phyloP scores from a whole-genome alignment of 2,888 invertebrate species.

The Synanthedon formicaeformis region DNA sequence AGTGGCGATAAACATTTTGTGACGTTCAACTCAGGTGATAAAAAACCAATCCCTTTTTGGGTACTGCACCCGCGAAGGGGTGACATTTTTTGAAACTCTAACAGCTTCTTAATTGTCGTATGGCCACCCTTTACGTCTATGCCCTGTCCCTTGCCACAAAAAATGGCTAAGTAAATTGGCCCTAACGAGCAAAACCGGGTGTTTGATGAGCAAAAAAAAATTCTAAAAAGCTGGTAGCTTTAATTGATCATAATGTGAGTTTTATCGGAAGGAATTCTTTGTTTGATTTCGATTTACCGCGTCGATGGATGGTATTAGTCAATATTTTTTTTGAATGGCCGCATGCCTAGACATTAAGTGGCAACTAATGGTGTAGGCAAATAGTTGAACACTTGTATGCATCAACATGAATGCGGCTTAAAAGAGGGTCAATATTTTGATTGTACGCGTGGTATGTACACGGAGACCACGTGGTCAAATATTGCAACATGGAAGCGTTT shows the following conservation, averaged over 20 bases:
- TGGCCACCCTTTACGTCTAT: conserved; percentile 55
- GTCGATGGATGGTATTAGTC: conserved; percentile 31
- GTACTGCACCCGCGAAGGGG: conserved; percentile 46
- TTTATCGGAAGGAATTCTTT: conserved; percentile 46
- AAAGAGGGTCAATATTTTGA: conserved; percentile 68
- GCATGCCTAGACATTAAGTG: conserved; percentile 46
- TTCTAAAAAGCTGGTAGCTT: conserved; percentile 29
- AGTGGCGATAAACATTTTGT: conserved; percentile 69
- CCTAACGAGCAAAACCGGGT: conserved; percentile 26
- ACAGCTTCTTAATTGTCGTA: conserved; percentile 60
- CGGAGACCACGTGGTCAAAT: conserved; percentile 63
- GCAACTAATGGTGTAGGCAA: conserved; percentile 57
- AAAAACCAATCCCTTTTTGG: conserved; percentile 55
- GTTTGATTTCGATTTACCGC: conserved; percentile 26
- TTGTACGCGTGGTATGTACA: conserved; percentile 52
- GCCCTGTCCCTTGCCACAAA: conserved; percentile 44
- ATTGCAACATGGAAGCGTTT: conserved; percentile 53
- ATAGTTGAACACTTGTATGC: conserved; percentile 51
- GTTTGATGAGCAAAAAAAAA: conserved; percentile 28
- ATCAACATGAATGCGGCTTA: conserved; percentile 45
- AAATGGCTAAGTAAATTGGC: conserved; percentile 56
- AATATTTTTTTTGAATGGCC: conserved; percentile 45
- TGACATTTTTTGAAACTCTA: conserved; percentile 62
- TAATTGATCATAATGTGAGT: conserved; percentile 42
- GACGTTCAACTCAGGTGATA: conserved; percentile 67